phyloP scores from a whole-genome alignment of 35 echinoderm and acorn worm species.

The Ophiothrix spiculata region DNA sequence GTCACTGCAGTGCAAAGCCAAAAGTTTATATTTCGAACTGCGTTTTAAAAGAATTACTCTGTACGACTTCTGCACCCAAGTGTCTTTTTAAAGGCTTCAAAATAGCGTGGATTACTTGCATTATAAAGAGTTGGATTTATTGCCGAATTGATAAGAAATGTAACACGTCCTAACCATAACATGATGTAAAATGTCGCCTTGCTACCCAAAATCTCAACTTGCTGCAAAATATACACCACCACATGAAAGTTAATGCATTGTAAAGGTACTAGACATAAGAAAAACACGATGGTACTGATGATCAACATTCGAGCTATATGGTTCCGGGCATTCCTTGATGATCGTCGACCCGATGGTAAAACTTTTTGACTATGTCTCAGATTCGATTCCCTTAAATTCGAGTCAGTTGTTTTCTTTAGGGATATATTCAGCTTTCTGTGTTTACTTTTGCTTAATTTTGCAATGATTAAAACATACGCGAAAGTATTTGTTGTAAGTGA shows the following conservation, averaged over 20 bases:
- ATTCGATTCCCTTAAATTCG: background rate
- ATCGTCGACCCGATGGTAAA: background rate
- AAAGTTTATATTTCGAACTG: no score
- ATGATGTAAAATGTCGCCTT: background rate
- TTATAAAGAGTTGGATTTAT: constrained; percentile 54
- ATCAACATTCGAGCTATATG: constrained; percentile 43
- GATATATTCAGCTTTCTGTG: background rate
- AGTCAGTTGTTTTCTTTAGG: background rate
- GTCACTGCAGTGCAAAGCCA: no score
- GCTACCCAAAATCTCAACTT: background rate
- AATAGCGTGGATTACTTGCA: constrained; percentile 23
- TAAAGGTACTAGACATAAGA: constrained; percentile 32
- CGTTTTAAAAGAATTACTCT: no score
- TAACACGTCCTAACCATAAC: background rate
- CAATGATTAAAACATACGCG: background rate
- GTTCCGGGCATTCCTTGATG: constrained; percentile 21
- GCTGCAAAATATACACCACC: background rate
- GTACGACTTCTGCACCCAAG: constrained; percentile 23
- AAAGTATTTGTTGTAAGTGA: background rate
- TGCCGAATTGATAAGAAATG: constrained; percentile 28
- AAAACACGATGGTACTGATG: constrained; percentile 38
- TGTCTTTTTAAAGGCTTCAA: constrained; percentile 25
- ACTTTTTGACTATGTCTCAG: background rate
- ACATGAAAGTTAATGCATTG: background rate
- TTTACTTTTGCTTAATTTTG: background rate